phyloP scores from a whole-genome alignment of 1,140 invertebrate genomes.

The Gryon sp. region DNA sequence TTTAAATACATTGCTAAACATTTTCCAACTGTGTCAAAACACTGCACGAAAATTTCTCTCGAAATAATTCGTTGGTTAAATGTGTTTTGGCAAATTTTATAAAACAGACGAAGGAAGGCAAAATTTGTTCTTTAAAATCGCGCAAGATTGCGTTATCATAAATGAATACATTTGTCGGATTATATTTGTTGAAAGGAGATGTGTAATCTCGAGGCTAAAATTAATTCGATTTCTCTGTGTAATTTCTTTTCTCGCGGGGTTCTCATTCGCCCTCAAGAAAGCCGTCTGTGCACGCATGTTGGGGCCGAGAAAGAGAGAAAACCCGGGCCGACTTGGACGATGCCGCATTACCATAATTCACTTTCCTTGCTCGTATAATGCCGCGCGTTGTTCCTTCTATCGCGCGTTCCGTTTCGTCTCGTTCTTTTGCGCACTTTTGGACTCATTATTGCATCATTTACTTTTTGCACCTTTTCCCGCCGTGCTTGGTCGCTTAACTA shows the following conservation, averaged over 20 bases:
- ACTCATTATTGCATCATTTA: slow-evolving; percentile 55
- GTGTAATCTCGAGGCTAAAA: slow-evolving; percentile 53
- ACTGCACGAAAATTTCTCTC: too few relatives aligned
- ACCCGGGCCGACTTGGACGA: slow-evolving; percentile 36
- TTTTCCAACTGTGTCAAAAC: too few relatives aligned
- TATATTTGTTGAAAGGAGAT: slow-evolving; percentile 49
- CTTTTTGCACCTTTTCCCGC: slow-evolving; percentile 45
- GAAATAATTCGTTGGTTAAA: too few relatives aligned
- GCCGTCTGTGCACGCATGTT: slow-evolving; percentile 31
- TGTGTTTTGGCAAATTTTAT: too few relatives aligned
- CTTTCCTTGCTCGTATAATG: slow-evolving; percentile 56
- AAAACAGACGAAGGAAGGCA: too few relatives aligned
- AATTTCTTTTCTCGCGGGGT: slow-evolving; percentile 34
- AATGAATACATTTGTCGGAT: slow-evolving; percentile 43
- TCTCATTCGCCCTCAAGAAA: slow-evolving; percentile 19
- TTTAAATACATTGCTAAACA: too few relatives aligned
- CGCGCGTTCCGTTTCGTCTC: slow-evolving; percentile 18
- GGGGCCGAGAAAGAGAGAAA: too few relatives aligned
- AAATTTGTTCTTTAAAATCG: too few relatives aligned
- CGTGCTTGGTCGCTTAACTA: slow-evolving; percentile 21
- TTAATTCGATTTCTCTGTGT: slow-evolving; percentile 54
- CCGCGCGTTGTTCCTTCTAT: slow-evolving; percentile 45
- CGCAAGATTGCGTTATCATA: slow-evolving; percentile 7
- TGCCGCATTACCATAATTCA: slow-evolving; percentile 59
- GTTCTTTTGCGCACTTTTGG: slow-evolving; percentile 47